Evolutionary conservation across 2,797 vertebrate genomes (phyloP).

Genomic region (Gobio occitaniae): DNA sequence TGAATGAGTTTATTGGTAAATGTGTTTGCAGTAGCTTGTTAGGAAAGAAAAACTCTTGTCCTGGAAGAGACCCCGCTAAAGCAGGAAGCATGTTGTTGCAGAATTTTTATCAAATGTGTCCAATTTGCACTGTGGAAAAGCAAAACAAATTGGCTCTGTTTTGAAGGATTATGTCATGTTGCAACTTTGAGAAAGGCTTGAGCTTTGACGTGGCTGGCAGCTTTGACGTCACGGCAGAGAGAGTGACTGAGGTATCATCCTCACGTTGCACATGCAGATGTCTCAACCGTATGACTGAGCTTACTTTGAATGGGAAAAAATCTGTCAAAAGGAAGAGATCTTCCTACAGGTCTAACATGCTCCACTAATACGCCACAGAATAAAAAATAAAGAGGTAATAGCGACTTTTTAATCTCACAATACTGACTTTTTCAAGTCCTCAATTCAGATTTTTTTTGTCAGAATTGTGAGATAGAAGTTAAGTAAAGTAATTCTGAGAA

Average conservation of each 20-base stretch:
- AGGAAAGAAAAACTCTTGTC: not conserved
- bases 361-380: not conserved
- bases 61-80: not conserved
- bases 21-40: not conserved
- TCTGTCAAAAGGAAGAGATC: not conserved
- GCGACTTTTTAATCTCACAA: not conserved
- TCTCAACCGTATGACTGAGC: not conserved
- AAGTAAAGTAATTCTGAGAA: too few species aligned
- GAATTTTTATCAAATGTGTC: conserved; percentile 33
- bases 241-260: conserved; percentile 40
- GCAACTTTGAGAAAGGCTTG: not conserved
- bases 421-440: too few species aligned
- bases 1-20: not conserved
- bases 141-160: not conserved
- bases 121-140: not conserved
- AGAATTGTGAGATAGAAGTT: too few species aligned
- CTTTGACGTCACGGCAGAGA: conserved; percentile 17
- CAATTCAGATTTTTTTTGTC: too few species aligned
- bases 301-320: not conserved
- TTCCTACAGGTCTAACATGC: not conserved
- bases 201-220: not conserved
- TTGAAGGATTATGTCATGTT: conserved; percentile 10
- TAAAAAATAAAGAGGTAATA: not conserved
- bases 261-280: conserved; percentile 22
- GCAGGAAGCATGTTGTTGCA: not conserved